Evolutionary conservation across 2,888 invertebrate genomes (phyloP), one percentile per base, ranked within the genome.

Genomic region (Morpho deidamia): DNA sequence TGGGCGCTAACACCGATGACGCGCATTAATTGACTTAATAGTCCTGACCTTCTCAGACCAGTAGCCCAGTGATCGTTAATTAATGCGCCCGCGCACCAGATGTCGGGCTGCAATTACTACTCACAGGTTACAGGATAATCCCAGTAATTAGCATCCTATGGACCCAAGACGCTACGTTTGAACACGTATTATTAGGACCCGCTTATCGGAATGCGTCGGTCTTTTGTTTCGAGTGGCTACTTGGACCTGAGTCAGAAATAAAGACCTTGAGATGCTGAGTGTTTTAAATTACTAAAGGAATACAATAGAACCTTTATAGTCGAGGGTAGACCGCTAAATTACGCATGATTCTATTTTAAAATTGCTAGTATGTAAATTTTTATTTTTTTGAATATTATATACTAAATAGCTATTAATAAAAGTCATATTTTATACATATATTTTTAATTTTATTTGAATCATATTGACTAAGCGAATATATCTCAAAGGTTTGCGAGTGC

Each of bases 81-180:
- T 75, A 75, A 74, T 79, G 74, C 73, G 55, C 58, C 63, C 70
- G 81, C 71, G 66, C 63, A 71, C 82, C 83, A 83, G 80, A 83
- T 83, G 84, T 72, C 74, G 75, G 34, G 11, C 44, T 44, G 52
- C 51, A 47, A 42, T 52, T 37, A 45, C 41, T 43, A 43, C 52
- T 50, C 43, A 47, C 44, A 56, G 39, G 51, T 56, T 59, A 59
- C 49, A 57, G 52, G 54, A 55, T 59, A 57, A 59, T 59, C 54
- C 49, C 49, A 52, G 59, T 52, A 45, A 61, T 61, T 61, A 56
- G 44, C 58, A 55, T 59, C 54, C 44, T 47, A 61, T 55, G 44
- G 51, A 7, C 12, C 35, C 48, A 12, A 49, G 56, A 53, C 46
- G 50, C 47, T 54, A 57, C 52, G 41, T 51, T 52, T 55, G 46